Base-by-base conservation (phyloP, 2,888 invertebrate species). In the Drosophila ustulata region DNA sequence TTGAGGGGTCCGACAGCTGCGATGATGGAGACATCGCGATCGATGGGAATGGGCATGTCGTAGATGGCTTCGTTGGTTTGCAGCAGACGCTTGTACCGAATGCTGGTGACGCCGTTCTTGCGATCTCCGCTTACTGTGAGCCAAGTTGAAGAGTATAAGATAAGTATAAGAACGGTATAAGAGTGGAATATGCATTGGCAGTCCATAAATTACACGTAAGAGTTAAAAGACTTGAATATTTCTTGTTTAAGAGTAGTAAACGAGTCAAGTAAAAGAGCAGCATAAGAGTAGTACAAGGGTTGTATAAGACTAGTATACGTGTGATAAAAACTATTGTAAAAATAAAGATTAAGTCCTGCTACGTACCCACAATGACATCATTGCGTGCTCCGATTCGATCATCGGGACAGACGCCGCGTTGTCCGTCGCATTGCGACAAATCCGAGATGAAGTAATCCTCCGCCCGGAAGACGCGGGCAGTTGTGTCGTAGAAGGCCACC, bases 1-100 rank as follows among this genome's bases (percentile, higher is more conserved):
- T 97, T 97, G 32, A 98, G 93, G 0, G 96, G 96, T 0, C 98
- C 98, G 80, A 98, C 96, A 4, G 98, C 98, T 0, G 97, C 97
- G 58, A 98, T 96, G 3, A 98, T 95, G 28, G 95, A 96, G 26
- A 96, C 95, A 32, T 96, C 95, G 0, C 95, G 93, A 26, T 95
- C 94, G 2, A 94, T 93, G 0, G 95, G 94, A 55, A 97, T 94
- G 74, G 95, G 94, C 77, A 94, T 93, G 92, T 97, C 97, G 72
- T 95, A 95, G 37, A 93, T 93, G 0, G 96, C 93, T 80, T 97
- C 97, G 77, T 94, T 95, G 0, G 97, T 96, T 63, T 95, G 94
- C 56, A 98, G 93, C 0, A 97, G 96, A 0, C 97, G 94, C 25
- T 94, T 94, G 92, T 96, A 98, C 0, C 95, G 95, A 37, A 98